Conservation (phyloP, 2,888 invertebrate species). For the Philhelius pedissequus region DNA sequence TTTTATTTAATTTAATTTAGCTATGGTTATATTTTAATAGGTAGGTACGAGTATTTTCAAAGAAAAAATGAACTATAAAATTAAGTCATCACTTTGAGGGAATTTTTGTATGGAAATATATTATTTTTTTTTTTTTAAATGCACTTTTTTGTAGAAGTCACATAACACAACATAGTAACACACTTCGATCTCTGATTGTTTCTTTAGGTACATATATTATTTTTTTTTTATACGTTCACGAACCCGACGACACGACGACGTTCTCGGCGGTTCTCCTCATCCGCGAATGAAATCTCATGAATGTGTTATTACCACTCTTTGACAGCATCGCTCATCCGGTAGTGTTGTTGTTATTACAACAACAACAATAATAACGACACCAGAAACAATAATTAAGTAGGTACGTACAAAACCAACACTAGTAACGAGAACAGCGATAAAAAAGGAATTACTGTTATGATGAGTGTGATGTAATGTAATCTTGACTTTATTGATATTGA, state of each 20-base stretch:
- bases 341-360: background rate
- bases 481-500: background rate
- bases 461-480: background rate
- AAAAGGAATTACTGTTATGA: background rate
- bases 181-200: too few relatives aligned
- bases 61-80: background rate
- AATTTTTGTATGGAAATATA: background rate
- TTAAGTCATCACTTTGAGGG: background rate
- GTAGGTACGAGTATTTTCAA: too few relatives aligned
- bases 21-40: too few relatives aligned
- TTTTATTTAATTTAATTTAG: too few relatives aligned
- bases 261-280: conserved; percentile 16
- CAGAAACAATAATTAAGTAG: background rate
- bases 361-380: background rate
- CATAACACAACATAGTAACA: background rate
- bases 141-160: background rate
- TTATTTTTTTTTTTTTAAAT: background rate
- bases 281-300: conserved; percentile 30
- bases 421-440: background rate
- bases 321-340: conserved; percentile 31
- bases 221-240: background rate
- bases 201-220: too few relatives aligned
- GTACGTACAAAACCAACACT: background rate
- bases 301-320: conserved; percentile 26
- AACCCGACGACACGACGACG: background rate